phyloP scores from a whole-genome alignment of 2,113 vertebrate species.

The Gyps fulvus region DNA sequence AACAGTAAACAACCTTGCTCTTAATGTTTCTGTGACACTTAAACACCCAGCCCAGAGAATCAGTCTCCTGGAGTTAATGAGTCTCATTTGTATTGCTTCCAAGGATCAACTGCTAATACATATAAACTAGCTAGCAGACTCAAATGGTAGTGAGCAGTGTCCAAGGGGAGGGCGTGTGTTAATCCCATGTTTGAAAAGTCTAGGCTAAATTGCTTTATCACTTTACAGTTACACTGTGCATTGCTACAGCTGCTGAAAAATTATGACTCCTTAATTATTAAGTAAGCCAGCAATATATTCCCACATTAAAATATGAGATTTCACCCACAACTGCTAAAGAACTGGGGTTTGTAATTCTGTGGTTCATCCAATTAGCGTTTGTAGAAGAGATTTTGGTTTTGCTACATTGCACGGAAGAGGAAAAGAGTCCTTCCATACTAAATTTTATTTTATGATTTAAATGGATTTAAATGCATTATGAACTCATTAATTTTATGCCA shows the following conservation, averaged over 20 bases:
- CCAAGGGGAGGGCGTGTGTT: not conserved
- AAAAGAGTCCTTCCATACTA: not conserved
- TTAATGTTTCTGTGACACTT: not conserved
- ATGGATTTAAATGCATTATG: not conserved
- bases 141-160: not conserved
- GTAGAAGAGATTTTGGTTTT: not conserved
- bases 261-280: not conserved
- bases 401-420: not conserved
- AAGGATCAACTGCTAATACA: not conserved
- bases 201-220: not conserved
- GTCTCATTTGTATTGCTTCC: conserved; percentile 4
- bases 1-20: not conserved
- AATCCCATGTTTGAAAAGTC: not conserved
- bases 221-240: not conserved
- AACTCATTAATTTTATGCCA: not conserved
- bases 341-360: not conserved
- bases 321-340: not conserved
- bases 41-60: not conserved
- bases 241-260: not conserved
- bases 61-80: conserved; percentile 25
- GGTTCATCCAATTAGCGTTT: not conserved
- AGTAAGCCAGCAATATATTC: not conserved
- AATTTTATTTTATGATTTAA: not conserved
- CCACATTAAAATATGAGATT: not conserved
- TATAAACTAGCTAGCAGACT: not conserved